Base-by-base conservation (phyloP, 2,113 vertebrate species). In the Xenopus borealis region DNA sequence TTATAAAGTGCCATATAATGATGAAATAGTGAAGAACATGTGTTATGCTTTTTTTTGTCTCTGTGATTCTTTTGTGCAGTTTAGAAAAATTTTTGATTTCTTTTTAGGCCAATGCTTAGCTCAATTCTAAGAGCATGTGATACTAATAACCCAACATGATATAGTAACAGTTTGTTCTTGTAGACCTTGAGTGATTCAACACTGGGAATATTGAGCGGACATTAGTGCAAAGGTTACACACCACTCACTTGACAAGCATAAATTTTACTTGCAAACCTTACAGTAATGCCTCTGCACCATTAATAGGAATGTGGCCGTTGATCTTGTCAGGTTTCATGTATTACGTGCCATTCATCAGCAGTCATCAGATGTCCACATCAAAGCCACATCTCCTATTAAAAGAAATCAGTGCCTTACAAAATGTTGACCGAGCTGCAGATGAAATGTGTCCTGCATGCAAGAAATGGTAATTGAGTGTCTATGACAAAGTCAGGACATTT, bases 321-420 rank as follows among this genome's bases (percentile, higher is more conserved):
- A 80, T 80, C 72, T 81, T 80, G 71, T 74, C 79, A 75, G 74
- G 69, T 78, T 80, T 58, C 69, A 0, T 75, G 62, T 84, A 84
- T 85, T 89, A 81, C 84, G 83, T 79, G 79, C 69, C 78, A 78
- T 86, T 79, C 78, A 84, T 87, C 89, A 85, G 80, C 85, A 88
- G 78, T 70, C 83, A 82, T 83, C 83, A 84, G 85, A 83, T 83
- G 80, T 83, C 63, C 23, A 0, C 83, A 80, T 86, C 83, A 88
- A 86, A 86, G 67, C 79, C 82, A 82, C 79, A 82, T 87, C 88
- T 87, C 81, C 83, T 87, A 81, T 86, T 87, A 27, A 27, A 27
- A 27, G 23, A 27, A 27, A 27, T 27, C 23, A 87, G 79, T 86
- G 84, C 89, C 88, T 89, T 85, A 81, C 71, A 85, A 66, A 78